These are phyloP conservation scores for Liopterus haemorrhoidalis DNA, from an alignment of 2,888 invertebrate species.

Conservation along the genomic window DNA sequence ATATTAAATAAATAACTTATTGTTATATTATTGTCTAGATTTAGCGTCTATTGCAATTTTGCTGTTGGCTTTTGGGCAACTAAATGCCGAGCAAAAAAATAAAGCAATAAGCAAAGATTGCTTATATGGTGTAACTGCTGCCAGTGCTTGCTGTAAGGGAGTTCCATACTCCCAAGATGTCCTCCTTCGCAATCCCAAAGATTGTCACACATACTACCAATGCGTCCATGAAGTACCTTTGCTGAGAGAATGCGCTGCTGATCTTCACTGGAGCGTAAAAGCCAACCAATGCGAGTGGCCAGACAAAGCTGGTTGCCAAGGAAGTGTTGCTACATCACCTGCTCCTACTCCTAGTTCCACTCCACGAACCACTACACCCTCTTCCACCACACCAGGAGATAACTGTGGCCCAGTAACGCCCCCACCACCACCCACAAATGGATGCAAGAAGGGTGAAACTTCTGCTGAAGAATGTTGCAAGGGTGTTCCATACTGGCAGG, in stretches of 20 bases:
- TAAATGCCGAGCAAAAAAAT: slow-evolving; percentile 2
- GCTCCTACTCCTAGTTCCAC: slow-evolving; percentile 3
- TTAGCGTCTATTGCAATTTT: neutral
- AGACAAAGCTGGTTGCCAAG: slow-evolving; percentile 9
- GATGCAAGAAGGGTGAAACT: slow-evolving; percentile 8
- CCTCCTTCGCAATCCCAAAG: slow-evolving; percentile 10
- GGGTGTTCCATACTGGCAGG: slow-evolving; percentile 14
- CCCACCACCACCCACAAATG: neutral
- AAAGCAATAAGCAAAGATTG: neutral
- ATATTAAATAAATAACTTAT: neutral
- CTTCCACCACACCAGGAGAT: neutral
- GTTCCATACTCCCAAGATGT: slow-evolving; percentile 7
- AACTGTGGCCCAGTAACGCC: no score
- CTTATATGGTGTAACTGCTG: neutral
- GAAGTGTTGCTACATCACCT: slow-evolving; percentile 1
- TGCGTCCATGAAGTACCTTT: slow-evolving; percentile 17
- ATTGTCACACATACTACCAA: slow-evolving; percentile 19
- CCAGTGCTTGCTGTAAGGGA: neutral
- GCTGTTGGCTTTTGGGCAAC: neutral
- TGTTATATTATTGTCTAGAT: neutral
- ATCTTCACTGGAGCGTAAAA: slow-evolving; percentile 11
- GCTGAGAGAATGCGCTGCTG: slow-evolving; percentile 9
- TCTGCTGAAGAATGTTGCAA: slow-evolving; percentile 16
- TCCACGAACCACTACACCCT: neutral
- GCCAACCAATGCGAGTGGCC: slow-evolving; percentile 15